Evolutionary conservation across 1,140 invertebrate genomes (phyloP), one percentile per base, ranked within the genome.

Genomic region (Meteorus sp.): DNA sequence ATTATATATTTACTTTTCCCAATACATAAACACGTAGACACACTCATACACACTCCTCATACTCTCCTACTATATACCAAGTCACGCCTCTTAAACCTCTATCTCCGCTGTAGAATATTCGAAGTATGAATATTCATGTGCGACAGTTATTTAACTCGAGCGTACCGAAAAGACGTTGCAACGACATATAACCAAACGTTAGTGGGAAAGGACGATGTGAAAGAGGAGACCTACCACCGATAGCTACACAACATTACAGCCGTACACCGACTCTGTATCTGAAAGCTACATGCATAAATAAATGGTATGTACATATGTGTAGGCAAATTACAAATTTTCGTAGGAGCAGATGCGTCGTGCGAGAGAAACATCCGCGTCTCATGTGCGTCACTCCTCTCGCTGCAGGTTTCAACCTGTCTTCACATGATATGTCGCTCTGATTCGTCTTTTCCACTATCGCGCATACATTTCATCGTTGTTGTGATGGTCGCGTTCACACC

Each of bases 111-210:
- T 44, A 11, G 13, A 20, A 57, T 56, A 56, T 63, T 63, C 37
- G 54, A 59, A 56, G 33, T 59, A 63, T 63, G 61, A 63, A 63
- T 63, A 63, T 63, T 63, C 61, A 63, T 63, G 53, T 7, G 20
- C 20, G 45, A 56, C 56, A 58, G 47, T 62, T 59, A 62, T 62
- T 62, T 56, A 62, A 59, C 61, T 59, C 51, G 20, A 55, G 56
- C 56, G 56, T 55, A 55, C 39, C 39, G 47, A 31, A 47, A 56
- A 23, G 29, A 11, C 11, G 27, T 27, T n/a, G 15, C 35, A 35
- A 43, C 39, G 29, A 39, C 17, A 22, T 37, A 41, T 23, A 15
- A 27, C 19, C n/a, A n/a, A n/a, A n/a, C n/a, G n/a, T n/a, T n/a
- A n/a, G n/a, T n/a, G n/a, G n/a, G n/a, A n/a, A n/a, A n/a, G n/a